phyloP scores from a whole-genome alignment of 2,797 vertebrate species.

The Pantherophis alleghaniensis region DNA sequence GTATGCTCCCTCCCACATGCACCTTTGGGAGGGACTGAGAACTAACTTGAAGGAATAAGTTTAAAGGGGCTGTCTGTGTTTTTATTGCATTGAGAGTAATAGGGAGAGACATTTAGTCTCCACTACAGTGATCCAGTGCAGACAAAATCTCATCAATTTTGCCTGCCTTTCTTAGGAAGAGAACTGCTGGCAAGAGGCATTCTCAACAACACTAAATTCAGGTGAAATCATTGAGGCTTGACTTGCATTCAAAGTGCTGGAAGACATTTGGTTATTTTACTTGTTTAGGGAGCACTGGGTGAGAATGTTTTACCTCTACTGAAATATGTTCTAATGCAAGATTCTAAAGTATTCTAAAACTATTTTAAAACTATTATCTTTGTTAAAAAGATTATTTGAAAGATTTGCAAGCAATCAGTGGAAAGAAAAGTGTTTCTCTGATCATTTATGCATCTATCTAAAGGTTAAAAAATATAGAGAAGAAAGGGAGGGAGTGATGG shows the following conservation, averaged over 20 bases:
- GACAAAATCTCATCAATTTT: background rate
- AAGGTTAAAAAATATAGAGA: background rate
- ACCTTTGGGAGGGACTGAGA: background rate
- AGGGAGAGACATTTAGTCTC: background rate
- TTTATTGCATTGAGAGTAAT: background rate
- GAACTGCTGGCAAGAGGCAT: background rate
- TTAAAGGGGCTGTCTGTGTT: background rate
- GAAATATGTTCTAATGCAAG: background rate
- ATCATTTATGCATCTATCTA: background rate
- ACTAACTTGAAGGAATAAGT: background rate
- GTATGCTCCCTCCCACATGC: too few species aligned
- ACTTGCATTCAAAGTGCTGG: background rate
- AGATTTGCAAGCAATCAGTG: background rate
- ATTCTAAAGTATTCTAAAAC: background rate
- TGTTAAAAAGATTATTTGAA: background rate
- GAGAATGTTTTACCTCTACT: background rate
- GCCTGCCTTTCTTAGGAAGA: background rate
- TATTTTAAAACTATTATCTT: background rate
- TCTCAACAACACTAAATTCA: background rate
- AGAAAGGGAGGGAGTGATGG: background rate
- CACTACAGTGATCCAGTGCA: background rate
- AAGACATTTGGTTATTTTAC: background rate
- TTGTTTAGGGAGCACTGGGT: background rate
- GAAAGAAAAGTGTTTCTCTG: background rate
- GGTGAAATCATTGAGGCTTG: background rate